Base-by-base conservation (phyloP, 1,140 invertebrate genomes). In the Nasonia longicornis region DNA sequence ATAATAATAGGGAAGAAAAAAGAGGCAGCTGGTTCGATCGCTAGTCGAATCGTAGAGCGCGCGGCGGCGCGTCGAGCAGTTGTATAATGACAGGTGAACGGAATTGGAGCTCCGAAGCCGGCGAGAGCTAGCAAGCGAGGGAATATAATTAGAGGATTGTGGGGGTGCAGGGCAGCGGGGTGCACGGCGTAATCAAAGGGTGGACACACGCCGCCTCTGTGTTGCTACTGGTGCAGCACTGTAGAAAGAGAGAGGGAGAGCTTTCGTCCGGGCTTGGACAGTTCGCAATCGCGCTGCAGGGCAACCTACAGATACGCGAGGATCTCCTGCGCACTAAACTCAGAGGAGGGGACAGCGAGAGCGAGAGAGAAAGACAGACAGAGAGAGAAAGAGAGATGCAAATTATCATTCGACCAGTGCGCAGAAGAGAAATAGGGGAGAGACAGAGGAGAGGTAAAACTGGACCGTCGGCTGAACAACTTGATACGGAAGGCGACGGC, bases 91-190 rank as follows among this genome's bases (percentile, higher is more conserved):
- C 90, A 91, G 90, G 89, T 90, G 89, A 89, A 89, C 88, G 87
- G 88, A 90, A 91, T 90, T 90, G 89, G 89, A 90, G 16, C 80
- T 58, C 26, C 66, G 79, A 22, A 73, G 73, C 73, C 88, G 87
- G 86, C 86, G 88, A 86, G 85, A 86, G 85, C 86, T 87, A 87
- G 87, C 84, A 83, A 86, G 87, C 84, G 88, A 90, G 87, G 89
- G 89, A 89, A 90, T 89, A 89, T 91, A 90, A 90, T 90, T 91
- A 90, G 89, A 90, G 90, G 89, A 90, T 88, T 85, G 87, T 78
- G 84, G 88, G 85, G 85, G 83, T 83, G 83, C 80, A 81, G 85
- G 82, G 82, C 81, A 79, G 84, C 48, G 73, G 85, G 85, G 82
- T 64, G 86, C 86, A 86, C 80, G 85, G 86, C 84, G 81, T 82